phyloP scores from a whole-genome alignment of 2,113 vertebrate species.

The Etheostoma cragini region DNA sequence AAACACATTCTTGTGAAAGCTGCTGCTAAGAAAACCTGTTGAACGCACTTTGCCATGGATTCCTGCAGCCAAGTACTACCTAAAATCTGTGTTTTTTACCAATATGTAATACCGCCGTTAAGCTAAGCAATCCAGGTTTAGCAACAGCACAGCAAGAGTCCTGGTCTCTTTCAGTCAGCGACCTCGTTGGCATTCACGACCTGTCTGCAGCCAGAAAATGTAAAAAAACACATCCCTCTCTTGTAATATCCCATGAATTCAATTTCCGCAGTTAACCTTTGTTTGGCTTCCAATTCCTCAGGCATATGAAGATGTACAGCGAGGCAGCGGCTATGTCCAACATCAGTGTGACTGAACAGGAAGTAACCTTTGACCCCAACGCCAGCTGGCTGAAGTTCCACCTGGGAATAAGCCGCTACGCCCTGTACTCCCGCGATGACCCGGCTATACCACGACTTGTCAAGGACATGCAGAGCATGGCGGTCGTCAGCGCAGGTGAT shows the following conservation, averaged over 20 bases:
- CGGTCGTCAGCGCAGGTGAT: conserved; percentile 88
- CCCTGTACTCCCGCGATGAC: conserved; percentile 89
- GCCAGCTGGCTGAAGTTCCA: conserved; percentile 95
- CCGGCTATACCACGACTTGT: conserved; percentile 82
- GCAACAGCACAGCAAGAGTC: not conserved
- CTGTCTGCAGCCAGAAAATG: not conserved
- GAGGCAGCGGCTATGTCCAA: conserved; percentile 76
- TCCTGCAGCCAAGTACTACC: not conserved
- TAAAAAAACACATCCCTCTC: not conserved
- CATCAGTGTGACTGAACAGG: conserved; percentile 64
- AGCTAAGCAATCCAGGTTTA: not conserved
- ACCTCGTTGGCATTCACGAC: not conserved
- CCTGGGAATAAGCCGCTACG: conserved; percentile 89
- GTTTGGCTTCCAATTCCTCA: conserved; percentile 33
- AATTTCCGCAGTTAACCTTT: not conserved
- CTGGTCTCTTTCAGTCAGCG: not conserved
- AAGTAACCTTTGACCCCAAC: conserved; percentile 78
- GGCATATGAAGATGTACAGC: conserved; percentile 79
- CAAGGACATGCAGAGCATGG: conserved; percentile 82
- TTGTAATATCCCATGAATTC: not conserved
- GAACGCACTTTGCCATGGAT: conserved; percentile 13
- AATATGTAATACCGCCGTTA: conserved; percentile 20
- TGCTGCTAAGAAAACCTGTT: conserved; percentile 11
- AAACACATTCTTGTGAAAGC: conserved; percentile 14
- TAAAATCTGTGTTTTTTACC: not conserved